Evolutionary conservation across 1,140 invertebrate genomes (phyloP), one percentile per base, ranked within the genome.

Genomic region (Zelostemma sp.): DNA sequence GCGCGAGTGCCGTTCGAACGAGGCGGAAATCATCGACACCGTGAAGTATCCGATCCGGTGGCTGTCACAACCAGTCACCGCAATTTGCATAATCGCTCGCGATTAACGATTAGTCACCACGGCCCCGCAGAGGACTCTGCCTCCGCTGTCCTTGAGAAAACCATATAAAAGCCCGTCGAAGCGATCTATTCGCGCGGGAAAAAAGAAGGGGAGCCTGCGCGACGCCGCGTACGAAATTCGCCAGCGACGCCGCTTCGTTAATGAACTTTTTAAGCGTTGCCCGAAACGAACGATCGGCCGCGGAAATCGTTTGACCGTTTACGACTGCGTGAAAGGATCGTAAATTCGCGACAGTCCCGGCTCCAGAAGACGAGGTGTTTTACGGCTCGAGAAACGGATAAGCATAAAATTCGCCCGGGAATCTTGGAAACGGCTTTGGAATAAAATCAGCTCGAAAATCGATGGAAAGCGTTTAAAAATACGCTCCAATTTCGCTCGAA

Each of bases 51-150:
- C 63, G 66, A 73, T 50, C 48, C 55, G 58, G 49, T 73, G 66
- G 53, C 69, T 72, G 72, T 73, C 72, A 78, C 70, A 59, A 68
- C 67, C 73, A 79, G 74, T 75, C 62, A 69, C 68, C 66, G 65
- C 75, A 70, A 76, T 79, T 78, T 76, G 62, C 76, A 79, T 77
- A 79, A 79, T 77, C 77, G 63, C 63, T 19, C 66, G 64, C 68
- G 69, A 79, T 79, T 77, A 69, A 57, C 51, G 16, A 54, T 46
- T 65, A 65, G 51, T 65, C 68, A 49, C 40, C 47, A 48, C 49
- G 54, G 43, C 56, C 59, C 51, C 55, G 48, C 53, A 53, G 49
- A 63, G 43, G 57, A 55, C 21, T n/a, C n/a, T n/a, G n/a, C n/a
- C n/a, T n/a, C 28, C 16, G 14, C 28, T 43, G 50, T 57, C 48